Evolutionary conservation across 2,113 vertebrate species (phyloP), one percentile per base, ranked within the genome.

Genomic region (Callospermophilus lateralis): DNA sequence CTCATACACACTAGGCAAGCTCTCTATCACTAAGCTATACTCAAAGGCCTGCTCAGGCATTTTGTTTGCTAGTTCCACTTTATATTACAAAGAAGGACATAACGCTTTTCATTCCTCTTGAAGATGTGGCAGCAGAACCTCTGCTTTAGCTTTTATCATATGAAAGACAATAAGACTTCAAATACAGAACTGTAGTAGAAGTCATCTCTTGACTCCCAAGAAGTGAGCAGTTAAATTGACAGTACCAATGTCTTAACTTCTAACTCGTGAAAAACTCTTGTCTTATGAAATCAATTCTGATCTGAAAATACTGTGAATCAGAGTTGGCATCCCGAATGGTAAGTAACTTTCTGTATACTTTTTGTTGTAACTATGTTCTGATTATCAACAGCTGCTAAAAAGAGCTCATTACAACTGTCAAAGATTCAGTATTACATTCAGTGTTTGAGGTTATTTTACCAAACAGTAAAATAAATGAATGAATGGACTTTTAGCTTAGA

Each of bases 381-480:
- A 78, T 51, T 34, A 70, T 22, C 88, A 90, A 63, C 15, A 92
- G 84, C 28, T n/a, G 65, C 37, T 86, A 51, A 58, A 63, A 94
- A 90, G 74, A 84, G 77, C 42, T 9, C 13, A 74, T 68, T 76
- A 90, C 63, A 92, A 93, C n/a, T 80, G 86, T 39, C 83, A 84
- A 94, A 86, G 37, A 51, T 32, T 51, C 17, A 22, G 15, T 8
- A 74, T 48, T 48, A 51, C 7, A 70, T 53, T 90, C 51, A 80
- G 19, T 53, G 22, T 96, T 94, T 90, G 53, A 84, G 28, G 16
- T 74, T 81, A 61, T 77, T 95, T 94, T 93, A 93, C 72, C 79
- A 93, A 94, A 70, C 84, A 42, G 42, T 70, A 80, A 90, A 95
- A 80, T 84, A 68, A 83, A 15, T 73, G 24, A 61, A 73, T 84